phyloP scores from a whole-genome alignment of 1,140 invertebrate genomes.

The Drosophila yakuba region DNA sequence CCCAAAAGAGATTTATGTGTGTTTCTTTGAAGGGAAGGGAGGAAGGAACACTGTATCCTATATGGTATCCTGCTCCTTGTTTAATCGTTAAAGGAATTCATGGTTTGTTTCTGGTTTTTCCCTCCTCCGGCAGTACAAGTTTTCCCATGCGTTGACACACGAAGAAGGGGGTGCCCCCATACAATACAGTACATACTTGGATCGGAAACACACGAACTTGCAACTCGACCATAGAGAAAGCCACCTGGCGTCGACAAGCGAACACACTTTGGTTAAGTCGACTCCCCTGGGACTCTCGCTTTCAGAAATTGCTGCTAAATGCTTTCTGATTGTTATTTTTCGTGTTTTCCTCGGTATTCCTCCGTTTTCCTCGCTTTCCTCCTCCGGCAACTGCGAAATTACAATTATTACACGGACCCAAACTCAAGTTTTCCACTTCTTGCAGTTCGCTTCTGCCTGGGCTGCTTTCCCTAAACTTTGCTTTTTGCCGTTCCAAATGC shows the following conservation, averaged over 20 bases:
- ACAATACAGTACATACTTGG: background rate
- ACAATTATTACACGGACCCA: slow-evolving; percentile 80
- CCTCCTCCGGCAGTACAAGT: slow-evolving; percentile 31
- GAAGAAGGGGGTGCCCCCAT: background rate
- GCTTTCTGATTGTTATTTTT: slow-evolving; percentile 84
- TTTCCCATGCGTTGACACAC: slow-evolving; percentile 46
- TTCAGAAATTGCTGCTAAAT: slow-evolving; percentile 77
- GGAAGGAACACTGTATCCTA: slow-evolving; percentile 23
- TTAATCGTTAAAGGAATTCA: slow-evolving; percentile 75
- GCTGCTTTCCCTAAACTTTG: slow-evolving; percentile 52
- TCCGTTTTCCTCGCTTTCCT: slow-evolving; percentile 27
- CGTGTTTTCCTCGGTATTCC: slow-evolving; percentile 57
- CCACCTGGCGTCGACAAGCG: slow-evolving; percentile 51
- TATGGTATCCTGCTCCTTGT: slow-evolving; percentile 64
- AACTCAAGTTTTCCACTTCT: slow-evolving; percentile 43
- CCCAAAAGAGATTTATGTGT: slow-evolving; percentile 60
- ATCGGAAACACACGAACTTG: slow-evolving; percentile 20
- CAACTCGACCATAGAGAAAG: slow-evolving; percentile 37
- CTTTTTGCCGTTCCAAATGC: slow-evolving; percentile 54
- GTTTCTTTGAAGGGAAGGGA: background rate
- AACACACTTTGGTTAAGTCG: slow-evolving; percentile 39
- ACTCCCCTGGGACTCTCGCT: slow-evolving; percentile 27
- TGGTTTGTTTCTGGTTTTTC: slow-evolving; percentile 44
- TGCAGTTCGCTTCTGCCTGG: slow-evolving; percentile 46
- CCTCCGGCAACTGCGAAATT: slow-evolving; percentile 67